Evolutionary conservation across 2,797 vertebrate genomes (phyloP), one percentile per base, ranked within the genome.

Genomic region (Sarcophilus harrisii): DNA sequence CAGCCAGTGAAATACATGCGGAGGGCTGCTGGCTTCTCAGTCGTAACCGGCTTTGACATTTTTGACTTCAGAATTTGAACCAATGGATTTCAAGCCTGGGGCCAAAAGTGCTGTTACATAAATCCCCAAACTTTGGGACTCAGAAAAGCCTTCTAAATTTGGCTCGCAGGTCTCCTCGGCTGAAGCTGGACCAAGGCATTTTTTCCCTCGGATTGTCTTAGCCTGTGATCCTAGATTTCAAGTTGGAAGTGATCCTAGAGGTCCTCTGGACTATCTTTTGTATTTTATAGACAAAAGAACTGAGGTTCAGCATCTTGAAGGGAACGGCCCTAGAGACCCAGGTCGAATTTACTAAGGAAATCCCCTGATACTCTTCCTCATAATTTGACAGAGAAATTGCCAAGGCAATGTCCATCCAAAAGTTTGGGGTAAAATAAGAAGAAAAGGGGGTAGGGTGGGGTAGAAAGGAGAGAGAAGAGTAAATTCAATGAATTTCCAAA

Each of bases 31-130:
- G 97, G 30, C 2, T 96, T 98, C 98, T 96, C 93, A 11, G 90
- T 59, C 91, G 52, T 96, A 98, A 98, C 95, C 29, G n/a, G 54
- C 96, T 98, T 97, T 98, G 98, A 98, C 96, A 94, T 97, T 98
- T 97, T 97, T 94, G 96, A 97, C 96, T 98, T 96, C n/a, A 96
- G 55, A 97, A 98, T 98, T 97, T 97, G 96, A 96, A 98, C 95
- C 94, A 94, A 45, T 91, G 93, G 96, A 96, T 97, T 96, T 97
- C 93, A 95, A 96, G 97, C 95, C 92, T 58, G 94, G 21, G 66
- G 91, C 96, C 62, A 95, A 95, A 94, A 97, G 90, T 6, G 8
- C 28, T 66, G 6, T 11, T 90, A 6, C 28, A 90, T 55, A 12
- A 55, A 92, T 90, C 95, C 93, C 91, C 97, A 97, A 96, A 28